Evolutionary conservation across 2,888 invertebrate species (phyloP).

Genomic region (Meloe dianella): DNA sequence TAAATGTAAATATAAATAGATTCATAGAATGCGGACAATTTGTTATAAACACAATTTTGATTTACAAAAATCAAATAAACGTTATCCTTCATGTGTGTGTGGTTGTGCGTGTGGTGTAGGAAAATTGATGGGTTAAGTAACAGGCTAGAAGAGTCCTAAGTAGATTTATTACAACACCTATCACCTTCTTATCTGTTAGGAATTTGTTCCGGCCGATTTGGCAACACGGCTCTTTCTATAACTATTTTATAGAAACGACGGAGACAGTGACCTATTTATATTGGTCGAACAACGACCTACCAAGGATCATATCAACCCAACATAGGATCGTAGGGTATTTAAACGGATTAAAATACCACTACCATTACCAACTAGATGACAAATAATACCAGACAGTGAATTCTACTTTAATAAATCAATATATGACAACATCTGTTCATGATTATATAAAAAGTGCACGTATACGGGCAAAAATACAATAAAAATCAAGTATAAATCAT

Average conservation of each 20-base stretch:
- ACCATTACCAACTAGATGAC: not conserved
- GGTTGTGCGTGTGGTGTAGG: not conserved
- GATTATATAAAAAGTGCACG: not conserved
- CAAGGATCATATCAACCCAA: not conserved
- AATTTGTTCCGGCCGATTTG: not conserved
- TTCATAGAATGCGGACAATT: constrained; percentile 1
- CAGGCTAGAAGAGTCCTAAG: not conserved
- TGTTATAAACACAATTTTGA: not conserved
- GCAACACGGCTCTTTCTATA: not conserved
- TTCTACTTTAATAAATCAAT: not conserved
- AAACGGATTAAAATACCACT: constrained; percentile 3
- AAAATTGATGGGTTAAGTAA: not conserved
- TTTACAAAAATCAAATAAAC: not conserved
- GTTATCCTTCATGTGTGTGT: not conserved
- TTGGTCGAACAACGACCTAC: not conserved
- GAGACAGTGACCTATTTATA: constrained; percentile 3
- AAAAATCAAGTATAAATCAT: not conserved
- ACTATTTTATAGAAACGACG: not conserved
- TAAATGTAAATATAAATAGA: not conserved
- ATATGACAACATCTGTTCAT: not conserved
- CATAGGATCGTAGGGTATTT: not conserved
- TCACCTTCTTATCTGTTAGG: not conserved
- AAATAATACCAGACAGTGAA: not conserved
- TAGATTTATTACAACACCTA: constrained; percentile 3
- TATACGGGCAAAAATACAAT: not conserved